Evolutionary conservation across 2,797 vertebrate genomes (phyloP).

Genomic region (Eulemur mongoz): DNA sequence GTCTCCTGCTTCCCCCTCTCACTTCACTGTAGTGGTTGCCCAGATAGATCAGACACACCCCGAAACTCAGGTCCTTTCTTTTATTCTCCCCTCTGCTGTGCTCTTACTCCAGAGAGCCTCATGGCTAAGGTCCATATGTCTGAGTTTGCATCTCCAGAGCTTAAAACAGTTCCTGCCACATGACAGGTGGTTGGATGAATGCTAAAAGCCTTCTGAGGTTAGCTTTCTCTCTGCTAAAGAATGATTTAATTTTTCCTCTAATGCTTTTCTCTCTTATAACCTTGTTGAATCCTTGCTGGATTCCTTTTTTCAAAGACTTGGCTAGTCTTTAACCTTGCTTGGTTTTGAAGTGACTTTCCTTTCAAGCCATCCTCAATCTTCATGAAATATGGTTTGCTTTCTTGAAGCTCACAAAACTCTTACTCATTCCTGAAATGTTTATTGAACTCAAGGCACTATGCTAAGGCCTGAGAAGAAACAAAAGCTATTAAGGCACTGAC

Average conservation of each 20-base stretch:
- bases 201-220: not conserved
- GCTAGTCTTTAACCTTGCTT: not conserved
- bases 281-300: not conserved
- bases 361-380: not conserved
- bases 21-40: not conserved
- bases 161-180: not conserved
- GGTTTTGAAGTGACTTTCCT: conserved; percentile 17
- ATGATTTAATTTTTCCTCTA: not conserved
- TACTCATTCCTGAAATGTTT: not conserved
- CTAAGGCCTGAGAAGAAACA: conserved; percentile 6
- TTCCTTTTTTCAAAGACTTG: not conserved
- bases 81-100: not conserved
- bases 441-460: not conserved
- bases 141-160: not conserved
- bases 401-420: not conserved
- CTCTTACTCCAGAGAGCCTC: not conserved
- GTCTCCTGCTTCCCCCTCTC: not conserved
- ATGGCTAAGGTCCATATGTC: not conserved
- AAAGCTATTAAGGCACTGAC: not conserved
- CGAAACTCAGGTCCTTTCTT: not conserved
- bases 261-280: not conserved
- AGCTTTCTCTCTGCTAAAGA: not conserved
- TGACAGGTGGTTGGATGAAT: not conserved
- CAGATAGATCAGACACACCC: not conserved
- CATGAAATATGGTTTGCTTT: not conserved